phyloP scores from a whole-genome alignment of 2,797 vertebrate species.

The Graptemys geographica region DNA sequence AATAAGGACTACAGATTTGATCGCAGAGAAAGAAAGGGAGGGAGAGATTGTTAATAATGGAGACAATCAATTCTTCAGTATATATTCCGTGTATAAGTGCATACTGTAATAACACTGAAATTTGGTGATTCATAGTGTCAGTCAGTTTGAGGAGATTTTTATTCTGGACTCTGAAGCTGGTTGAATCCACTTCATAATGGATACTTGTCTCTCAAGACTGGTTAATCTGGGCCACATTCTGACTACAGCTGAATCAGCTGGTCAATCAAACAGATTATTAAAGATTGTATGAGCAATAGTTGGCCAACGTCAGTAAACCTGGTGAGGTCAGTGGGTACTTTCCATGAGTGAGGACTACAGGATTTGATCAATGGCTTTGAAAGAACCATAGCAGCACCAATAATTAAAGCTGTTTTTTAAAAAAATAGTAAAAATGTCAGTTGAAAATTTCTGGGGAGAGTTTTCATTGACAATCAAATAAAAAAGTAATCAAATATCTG shows the following conservation, averaged over 20 bases:
- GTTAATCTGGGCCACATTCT: background rate
- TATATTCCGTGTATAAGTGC: background rate
- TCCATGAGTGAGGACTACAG: background rate
- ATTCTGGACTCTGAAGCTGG: background rate
- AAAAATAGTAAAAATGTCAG: background rate
- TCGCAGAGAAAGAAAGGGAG: background rate
- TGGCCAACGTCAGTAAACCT: background rate
- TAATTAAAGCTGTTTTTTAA: background rate
- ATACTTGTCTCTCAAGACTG: background rate
- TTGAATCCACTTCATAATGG: background rate
- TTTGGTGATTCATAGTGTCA: background rate
- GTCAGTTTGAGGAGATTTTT: background rate
- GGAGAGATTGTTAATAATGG: accelerated
- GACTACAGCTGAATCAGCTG: background rate
- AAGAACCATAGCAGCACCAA: accelerated
- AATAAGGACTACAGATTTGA: background rate
- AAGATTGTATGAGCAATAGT: background rate
- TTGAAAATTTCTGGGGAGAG: background rate
- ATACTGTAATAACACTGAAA: background rate
- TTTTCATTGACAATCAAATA: background rate
- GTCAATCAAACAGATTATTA: background rate
- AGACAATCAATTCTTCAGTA: accelerated
- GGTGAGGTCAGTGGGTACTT: background rate
- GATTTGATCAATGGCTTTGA: constrained; percentile 3
- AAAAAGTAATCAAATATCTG: background rate